Evolutionary conservation across 1,140 invertebrate species (phyloP), one percentile per base, ranked within the genome.

Genomic region (Propsilocerus akamusi): DNA sequence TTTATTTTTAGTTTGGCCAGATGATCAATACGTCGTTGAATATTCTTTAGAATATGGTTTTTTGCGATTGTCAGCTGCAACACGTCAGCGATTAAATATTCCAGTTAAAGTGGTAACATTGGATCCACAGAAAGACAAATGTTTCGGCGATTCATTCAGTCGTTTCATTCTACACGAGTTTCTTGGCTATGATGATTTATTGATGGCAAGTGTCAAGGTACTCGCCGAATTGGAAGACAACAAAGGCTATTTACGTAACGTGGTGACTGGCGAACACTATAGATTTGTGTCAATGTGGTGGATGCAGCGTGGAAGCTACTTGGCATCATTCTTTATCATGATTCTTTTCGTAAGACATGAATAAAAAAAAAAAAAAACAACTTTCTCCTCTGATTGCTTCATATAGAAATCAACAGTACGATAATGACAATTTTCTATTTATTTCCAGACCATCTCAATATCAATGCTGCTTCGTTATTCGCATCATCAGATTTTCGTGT

Each of bases 401-500:
- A 14, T 20, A 3, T 3, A 23, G n/a, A n/a, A 20, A 23, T 17
- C 26, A 47, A 47, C 25, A 41, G 17, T 24, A 26, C 30, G 46
- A 51, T 52, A 23, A 4, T 51, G 49, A 6, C 48, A 25, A 46
- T 55, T 54, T 59, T 61, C 64, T 58, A 57, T 58, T 66, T 66
- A 65, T 65, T 87, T 80, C 57, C 76, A 98, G 94, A 99, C 96
- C 7, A 83, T 98, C 26, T 95, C 92, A 1, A 93, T 98, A 57
- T 97, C 95, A 3, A 97, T 98, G 85, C 70, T 99, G 53, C 71
- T 99, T 41, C 79, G 96, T 37, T 99, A 97, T 68, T 97, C 95
- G 3, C 95, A 99, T 72, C 94, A 98, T 67, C 96, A 98, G 70
- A 97, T 99, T 58, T 97, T 98, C 66, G 77, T 97, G 24, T 97